phyloP scores from a whole-genome alignment of 2,113 vertebrate genomes.

The Perognathus longimembris region DNA sequence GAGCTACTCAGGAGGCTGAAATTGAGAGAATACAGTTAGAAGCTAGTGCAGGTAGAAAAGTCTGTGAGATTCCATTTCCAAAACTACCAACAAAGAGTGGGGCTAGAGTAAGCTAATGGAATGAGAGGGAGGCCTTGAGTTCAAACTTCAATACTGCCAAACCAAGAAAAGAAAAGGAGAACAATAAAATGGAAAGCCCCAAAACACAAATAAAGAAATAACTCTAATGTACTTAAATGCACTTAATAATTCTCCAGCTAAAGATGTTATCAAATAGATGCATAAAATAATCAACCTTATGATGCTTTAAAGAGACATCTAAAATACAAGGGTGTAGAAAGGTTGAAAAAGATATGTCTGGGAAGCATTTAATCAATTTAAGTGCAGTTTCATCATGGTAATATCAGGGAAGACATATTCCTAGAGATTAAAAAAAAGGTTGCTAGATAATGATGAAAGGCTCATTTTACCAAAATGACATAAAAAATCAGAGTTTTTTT shows the following conservation, averaged over 20 bases:
- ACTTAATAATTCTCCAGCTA: background rate
- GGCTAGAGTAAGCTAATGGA: too few relatives aligned
- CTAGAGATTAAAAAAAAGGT: background rate
- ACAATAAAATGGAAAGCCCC: too few relatives aligned
- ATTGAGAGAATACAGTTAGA: too few relatives aligned
- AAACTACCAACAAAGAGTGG: too few relatives aligned
- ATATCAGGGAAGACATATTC: background rate
- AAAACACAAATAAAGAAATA: background rate
- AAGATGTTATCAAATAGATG: background rate
- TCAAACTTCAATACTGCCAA: too few relatives aligned
- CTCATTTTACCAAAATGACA: background rate
- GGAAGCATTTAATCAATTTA: constrained; percentile 1
- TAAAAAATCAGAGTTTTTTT: background rate
- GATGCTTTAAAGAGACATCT: background rate
- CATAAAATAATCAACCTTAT: background rate
- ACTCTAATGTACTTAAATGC: background rate
- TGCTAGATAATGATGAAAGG: background rate
- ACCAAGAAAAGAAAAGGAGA: too few relatives aligned
- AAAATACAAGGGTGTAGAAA: background rate
- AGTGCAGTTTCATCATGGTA: background rate
- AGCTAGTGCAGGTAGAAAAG: too few relatives aligned
- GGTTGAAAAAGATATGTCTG: background rate
- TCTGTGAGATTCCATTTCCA: too few relatives aligned
- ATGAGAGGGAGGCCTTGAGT: too few relatives aligned
- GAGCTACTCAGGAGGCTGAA: too few relatives aligned